Evolutionary conservation across 1,140 invertebrate genomes (phyloP).

Genomic region (Diabrotica undecimpunctata): DNA sequence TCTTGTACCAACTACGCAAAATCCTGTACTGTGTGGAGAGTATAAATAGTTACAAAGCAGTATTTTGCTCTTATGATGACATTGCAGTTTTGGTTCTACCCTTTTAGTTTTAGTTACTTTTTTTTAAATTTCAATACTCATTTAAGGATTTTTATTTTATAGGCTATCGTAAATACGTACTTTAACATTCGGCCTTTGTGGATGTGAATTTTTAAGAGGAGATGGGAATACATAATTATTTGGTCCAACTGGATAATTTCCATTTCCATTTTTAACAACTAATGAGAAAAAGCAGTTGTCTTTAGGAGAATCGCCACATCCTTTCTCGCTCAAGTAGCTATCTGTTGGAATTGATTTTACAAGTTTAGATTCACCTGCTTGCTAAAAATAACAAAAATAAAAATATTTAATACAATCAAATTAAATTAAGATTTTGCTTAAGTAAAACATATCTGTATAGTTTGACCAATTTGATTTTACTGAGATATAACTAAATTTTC

Average conservation of each 20-base stretch:
- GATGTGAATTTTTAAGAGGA: conserved; percentile 24
- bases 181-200: conserved; percentile 18
- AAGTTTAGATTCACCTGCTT: conserved; percentile 22
- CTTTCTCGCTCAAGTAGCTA: conserved; percentile 17
- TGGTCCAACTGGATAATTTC: conserved; percentile 17
- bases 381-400: conserved; percentile 15
- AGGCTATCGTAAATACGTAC: conserved; percentile 10
- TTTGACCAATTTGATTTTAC: too few relatives aligned
- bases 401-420: too few relatives aligned
- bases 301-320: conserved; percentile 23
- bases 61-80: neutral
- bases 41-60: neutral
- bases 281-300: conserved; percentile 31
- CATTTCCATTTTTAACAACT: conserved; percentile 21
- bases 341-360: conserved; percentile 23
- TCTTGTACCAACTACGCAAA: neutral
- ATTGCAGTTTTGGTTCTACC: too few relatives aligned
- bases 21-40: neutral
- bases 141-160: neutral
- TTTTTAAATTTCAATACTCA: too few relatives aligned
- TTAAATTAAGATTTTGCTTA: too few relatives aligned
- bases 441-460: too few relatives aligned
- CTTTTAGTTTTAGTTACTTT: too few relatives aligned
- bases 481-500: too few relatives aligned
- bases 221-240: conserved; percentile 31